These are phyloP conservation scores for Cyphomyrus discorhynchus DNA, from an alignment of 2,113 vertebrate species.

Conservation along the genomic window DNA sequence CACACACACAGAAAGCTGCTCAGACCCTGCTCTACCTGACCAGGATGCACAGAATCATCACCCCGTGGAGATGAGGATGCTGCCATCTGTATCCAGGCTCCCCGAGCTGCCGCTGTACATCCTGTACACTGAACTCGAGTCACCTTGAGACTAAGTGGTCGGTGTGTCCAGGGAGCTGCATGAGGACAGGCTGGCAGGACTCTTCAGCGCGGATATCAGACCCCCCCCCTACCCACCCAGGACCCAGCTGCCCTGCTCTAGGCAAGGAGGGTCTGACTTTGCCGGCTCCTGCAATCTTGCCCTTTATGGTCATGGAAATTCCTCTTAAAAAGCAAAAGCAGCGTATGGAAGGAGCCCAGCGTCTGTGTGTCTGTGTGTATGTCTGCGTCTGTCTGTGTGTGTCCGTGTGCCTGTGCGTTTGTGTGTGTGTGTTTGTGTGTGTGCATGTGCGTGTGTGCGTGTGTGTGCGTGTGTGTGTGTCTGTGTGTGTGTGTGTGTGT, in stretches of 20 bases:
- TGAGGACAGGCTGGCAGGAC: neutral
- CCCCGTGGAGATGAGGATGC: neutral
- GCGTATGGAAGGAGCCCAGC: neutral
- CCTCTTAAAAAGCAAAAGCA: neutral
- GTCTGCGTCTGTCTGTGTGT: neutral
- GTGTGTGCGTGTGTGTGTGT: constrained; percentile 18
- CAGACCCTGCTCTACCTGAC: neutral
- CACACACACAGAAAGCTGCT: neutral
- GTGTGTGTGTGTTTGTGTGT: neutral
- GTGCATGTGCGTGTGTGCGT: neutral
- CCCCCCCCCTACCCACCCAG: neutral
- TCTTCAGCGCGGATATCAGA: neutral
- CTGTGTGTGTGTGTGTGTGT: neutral
- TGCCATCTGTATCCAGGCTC: neutral
- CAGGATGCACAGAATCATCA: neutral
- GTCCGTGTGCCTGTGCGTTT: constrained; percentile 4
- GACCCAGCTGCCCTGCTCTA: neutral
- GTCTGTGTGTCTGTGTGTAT: neutral
- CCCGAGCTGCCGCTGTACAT: neutral
- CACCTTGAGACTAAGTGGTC: neutral
- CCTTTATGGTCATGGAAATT: constrained; percentile 58
- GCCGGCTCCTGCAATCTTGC: constrained; percentile 34
- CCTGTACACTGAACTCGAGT: neutral
- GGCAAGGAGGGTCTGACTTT: constrained; percentile 20
- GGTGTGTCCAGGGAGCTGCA: neutral